Evolutionary conservation across 2,888 invertebrate species (phyloP).

Genomic region (Eretmocerus hayati): DNA sequence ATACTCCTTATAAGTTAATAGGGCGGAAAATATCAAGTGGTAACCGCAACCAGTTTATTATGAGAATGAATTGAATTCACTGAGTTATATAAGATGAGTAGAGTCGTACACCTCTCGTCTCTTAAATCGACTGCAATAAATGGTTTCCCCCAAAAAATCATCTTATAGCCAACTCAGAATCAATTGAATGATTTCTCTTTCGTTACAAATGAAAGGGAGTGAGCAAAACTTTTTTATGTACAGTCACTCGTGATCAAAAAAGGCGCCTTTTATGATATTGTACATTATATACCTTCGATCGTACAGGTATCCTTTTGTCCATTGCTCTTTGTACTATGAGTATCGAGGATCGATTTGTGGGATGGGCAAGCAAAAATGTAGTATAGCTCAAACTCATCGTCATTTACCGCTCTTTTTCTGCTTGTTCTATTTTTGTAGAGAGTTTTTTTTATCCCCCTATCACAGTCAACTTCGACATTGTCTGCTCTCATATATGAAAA

Average conservation of each 20-base stretch:
- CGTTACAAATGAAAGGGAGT: background rate
- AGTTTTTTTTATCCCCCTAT: background rate
- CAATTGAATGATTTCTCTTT: constrained; percentile 1
- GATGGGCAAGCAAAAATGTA: too few relatives aligned
- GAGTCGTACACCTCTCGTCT: background rate
- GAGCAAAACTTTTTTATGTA: background rate
- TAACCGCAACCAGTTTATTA: too few relatives aligned
- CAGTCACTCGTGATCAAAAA: background rate
- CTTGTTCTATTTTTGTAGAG: constrained; percentile 7
- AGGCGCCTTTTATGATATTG: constrained; percentile 2
- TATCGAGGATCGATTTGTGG: constrained; percentile 3
- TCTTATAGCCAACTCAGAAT: background rate
- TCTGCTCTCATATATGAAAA: background rate
- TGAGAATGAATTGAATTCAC: constrained; percentile 1
- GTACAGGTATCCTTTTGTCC: constrained; percentile 2
- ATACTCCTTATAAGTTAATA: too few relatives aligned
- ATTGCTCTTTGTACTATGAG: background rate
- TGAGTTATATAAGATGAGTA: background rate
- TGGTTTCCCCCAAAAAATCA: constrained; percentile 6
- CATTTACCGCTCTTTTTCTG: background rate
- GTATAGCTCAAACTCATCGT: background rate
- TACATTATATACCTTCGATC: constrained; percentile 1
- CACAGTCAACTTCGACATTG: constrained; percentile 3
- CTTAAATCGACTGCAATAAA: background rate
- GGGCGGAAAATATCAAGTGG: too few relatives aligned